A percentile compares a stretch with the other conserved stretches of the same genome.
phyloP scores from a whole-genome alignment of 92 coral and sea anemone species.

The Zoanthus solanderi region DNA sequence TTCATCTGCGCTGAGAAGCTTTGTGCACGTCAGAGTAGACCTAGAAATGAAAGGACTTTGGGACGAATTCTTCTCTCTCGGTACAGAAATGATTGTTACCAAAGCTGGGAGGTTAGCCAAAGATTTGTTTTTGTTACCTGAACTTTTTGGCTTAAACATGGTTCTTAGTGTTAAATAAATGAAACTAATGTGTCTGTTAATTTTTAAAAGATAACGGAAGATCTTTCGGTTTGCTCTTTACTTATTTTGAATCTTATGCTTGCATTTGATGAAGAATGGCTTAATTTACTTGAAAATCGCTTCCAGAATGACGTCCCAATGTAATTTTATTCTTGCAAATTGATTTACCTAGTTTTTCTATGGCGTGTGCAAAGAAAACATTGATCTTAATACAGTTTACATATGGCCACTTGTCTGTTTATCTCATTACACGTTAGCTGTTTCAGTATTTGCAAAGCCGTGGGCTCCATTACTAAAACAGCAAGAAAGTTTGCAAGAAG shows the following conservation, averaged over 20 bases:
- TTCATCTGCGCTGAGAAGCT: conserved; percentile 67
- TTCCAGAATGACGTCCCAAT: conserved; percentile 18
- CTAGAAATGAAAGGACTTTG: conserved; percentile 97
- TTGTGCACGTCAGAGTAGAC: conserved; percentile 88
- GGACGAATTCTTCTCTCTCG: conserved; percentile 95
- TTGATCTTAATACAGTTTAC: conserved; percentile 51
- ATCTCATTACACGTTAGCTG: conserved; percentile 49
- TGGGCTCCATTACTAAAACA: conserved; percentile 50
- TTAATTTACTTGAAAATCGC: conserved; percentile 26
- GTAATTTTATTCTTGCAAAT: conserved; percentile 13
- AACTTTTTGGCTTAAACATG: conserved; percentile 31
- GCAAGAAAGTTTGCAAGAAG: conserved; percentile 45
- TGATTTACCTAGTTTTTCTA: conserved; percentile 6
- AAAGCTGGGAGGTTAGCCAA: conserved; percentile 97
- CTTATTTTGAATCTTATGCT: conserved; percentile 11
- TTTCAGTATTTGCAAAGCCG: conserved; percentile 43
- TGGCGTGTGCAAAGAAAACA: conserved; percentile 53
- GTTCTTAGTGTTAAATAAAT: conserved; percentile 10
- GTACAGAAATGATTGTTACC: conserved; percentile 99
- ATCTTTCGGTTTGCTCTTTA: not conserved
- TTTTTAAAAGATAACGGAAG: not conserved
- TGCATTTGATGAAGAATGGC: conserved; percentile 29
- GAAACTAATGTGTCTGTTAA: not conserved
- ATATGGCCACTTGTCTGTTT: conserved; percentile 50
- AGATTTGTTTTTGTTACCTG: conserved; percentile 24